These are phyloP conservation scores for Amazona guildingii DNA, from an alignment of 2,113 vertebrate species.

Conservation along the genomic window DNA sequence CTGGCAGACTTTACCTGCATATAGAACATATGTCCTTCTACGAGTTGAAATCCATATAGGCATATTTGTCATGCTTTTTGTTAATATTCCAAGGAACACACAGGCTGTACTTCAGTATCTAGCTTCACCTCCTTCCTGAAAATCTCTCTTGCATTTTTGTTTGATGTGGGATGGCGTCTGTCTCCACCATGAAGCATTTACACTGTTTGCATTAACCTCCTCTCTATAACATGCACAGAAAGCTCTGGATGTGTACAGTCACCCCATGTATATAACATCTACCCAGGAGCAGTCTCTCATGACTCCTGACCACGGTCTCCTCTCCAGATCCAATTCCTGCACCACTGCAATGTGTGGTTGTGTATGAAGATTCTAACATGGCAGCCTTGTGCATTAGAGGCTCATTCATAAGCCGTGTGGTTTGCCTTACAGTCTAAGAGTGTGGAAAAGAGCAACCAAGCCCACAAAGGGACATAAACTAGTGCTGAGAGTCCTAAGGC, in stretches of 20 bases:
- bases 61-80: neutral
- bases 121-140: neutral
- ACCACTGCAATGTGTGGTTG: neutral
- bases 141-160: neutral
- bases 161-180: neutral
- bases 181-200: neutral
- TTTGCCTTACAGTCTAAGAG: neutral
- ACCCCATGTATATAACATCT: neutral
- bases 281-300: neutral
- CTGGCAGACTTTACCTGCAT: neutral
- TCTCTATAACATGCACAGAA: neutral
- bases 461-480: neutral
- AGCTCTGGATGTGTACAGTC: neutral
- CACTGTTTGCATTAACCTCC: neutral
- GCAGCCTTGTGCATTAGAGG: neutral
- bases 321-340: neutral
- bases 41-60: neutral
- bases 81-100: neutral
- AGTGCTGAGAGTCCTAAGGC: neutral
- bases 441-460: neutral
- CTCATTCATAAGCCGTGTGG: neutral
- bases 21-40: accelerated
- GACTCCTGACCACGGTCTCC: neutral
- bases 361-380: neutral
- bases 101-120: neutral